Base-by-base conservation (phyloP, 2,888 invertebrate species). In the Drosophila cyrtoloma region DNA sequence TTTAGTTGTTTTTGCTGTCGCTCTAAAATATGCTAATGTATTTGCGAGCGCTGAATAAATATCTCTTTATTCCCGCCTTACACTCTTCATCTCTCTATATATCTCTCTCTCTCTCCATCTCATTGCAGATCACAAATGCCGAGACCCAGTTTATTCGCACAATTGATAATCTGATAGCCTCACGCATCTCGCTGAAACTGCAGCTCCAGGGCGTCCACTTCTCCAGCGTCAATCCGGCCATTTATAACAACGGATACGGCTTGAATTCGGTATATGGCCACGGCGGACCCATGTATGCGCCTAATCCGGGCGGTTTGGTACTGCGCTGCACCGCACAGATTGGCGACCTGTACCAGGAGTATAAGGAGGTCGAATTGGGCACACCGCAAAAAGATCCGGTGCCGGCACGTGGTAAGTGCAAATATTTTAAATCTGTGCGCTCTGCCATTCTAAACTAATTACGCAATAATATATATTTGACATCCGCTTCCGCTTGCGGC, bases 371-470 rank as follows among this genome's bases (percentile, higher is more conserved):
- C 79, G 96, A 96, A 91, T 95, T 97, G 90, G 95, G 96, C 73
- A 95, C 96, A 69, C 95, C 96, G 70, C 95, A 96, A 57, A 95
- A 96, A 65, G 96, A 97, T 93, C 97, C 97, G 7, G 95, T 96
- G 85, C 97, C 97, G 28, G 97, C 97, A 92, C 95, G 96, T 94
- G 97, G 97, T 97, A 92, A 94, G 85, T 79, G 53, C 5, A 33
- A n/a, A 55, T 58, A 64, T 28, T 22, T 39, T 10, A 14, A 32
- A 26, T 50, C 19, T 42, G 37, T 58, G 50, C 33, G 51, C 35
- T 10, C 33, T 56, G 60, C 56, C 30, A 53, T 32, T 56, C 44
- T 52, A 63, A 77, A 59, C 75, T 77, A 75, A 84, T 76, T 88
- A 77, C 69, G 61, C 44, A 72, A 74, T 76, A 76, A 70, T 66